Evolutionary conservation across 2,113 vertebrate species (phyloP).

Genomic region (Hiodon alosoides): DNA sequence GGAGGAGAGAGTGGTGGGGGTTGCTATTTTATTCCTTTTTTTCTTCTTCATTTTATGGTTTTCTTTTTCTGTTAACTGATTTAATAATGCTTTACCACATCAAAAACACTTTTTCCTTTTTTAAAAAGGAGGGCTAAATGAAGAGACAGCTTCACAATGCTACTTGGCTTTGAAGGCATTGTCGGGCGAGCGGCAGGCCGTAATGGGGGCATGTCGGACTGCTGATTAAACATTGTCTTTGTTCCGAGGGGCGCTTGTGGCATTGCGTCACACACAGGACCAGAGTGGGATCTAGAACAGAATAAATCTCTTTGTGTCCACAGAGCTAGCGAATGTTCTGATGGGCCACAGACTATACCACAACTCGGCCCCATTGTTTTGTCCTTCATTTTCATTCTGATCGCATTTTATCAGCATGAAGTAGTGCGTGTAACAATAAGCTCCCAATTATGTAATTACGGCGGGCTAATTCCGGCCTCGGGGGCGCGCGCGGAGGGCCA

Average conservation of each 20-base stretch:
- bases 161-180: constrained; percentile 41
- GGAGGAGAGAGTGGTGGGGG: not conserved
- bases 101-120: not conserved
- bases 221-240: constrained; percentile 61
- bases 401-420: constrained; percentile 49
- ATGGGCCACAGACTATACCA: constrained; percentile 44
- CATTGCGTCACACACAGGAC: constrained; percentile 48
- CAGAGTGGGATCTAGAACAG: constrained; percentile 50
- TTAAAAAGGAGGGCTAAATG: not conserved
- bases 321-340: constrained; percentile 40
- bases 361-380: constrained; percentile 49
- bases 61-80: constrained; percentile 13
- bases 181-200: constrained; percentile 42
- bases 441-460: constrained; percentile 28
- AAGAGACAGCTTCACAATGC: constrained; percentile 31
- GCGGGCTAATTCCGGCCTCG: constrained; percentile 16
- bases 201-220: constrained; percentile 41
- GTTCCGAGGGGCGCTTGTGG: constrained; percentile 53
- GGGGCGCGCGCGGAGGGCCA: constrained; percentile 15
- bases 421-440: constrained; percentile 40
- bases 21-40: not conserved
- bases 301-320: constrained; percentile 44
- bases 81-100: constrained; percentile 14
- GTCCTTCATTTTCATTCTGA: constrained; percentile 37
- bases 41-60: constrained; percentile 8